Percentiles rank a stretch among this genome's conserved stretches.
phyloP scores from a whole-genome alignment of 2,888 invertebrate species.

The Dinocampus coccinellae region DNA sequence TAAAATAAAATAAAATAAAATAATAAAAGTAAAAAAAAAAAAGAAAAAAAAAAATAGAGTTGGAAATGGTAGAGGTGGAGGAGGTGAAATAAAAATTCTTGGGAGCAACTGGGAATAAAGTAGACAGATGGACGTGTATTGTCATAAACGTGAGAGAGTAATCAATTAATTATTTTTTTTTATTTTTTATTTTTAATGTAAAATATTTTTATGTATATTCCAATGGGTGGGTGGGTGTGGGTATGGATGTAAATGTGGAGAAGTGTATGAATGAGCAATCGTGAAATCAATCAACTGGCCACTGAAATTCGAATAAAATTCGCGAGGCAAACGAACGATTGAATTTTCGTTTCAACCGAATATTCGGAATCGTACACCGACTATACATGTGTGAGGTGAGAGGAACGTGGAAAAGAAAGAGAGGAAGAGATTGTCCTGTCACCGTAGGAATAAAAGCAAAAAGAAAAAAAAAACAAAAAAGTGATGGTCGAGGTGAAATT shows the following conservation, averaged over 20 bases:
- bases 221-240: not conserved
- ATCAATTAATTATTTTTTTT: slow-evolving; percentile 10
- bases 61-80: too few species aligned
- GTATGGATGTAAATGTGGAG: not conserved
- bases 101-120: not conserved
- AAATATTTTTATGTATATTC: too few species aligned
- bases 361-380: not conserved
- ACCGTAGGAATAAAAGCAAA: not conserved
- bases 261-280: not conserved
- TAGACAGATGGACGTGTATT: not conserved
- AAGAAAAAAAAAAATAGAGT: too few species aligned
- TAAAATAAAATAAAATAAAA: not conserved
- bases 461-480: not conserved
- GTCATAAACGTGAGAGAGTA: not conserved
- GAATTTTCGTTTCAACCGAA: not conserved
- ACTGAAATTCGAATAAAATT: not conserved
- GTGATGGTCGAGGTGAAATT: not conserved
- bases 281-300: not conserved
- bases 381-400: not conserved
- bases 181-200: too few species aligned
- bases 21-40: not conserved
- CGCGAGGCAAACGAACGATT: not conserved
- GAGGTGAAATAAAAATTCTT: not conserved
- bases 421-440: not conserved
- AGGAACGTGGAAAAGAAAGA: too few species aligned